phyloP scores from a whole-genome alignment of 2,888 invertebrate genomes.

The Athalia circularis region DNA sequence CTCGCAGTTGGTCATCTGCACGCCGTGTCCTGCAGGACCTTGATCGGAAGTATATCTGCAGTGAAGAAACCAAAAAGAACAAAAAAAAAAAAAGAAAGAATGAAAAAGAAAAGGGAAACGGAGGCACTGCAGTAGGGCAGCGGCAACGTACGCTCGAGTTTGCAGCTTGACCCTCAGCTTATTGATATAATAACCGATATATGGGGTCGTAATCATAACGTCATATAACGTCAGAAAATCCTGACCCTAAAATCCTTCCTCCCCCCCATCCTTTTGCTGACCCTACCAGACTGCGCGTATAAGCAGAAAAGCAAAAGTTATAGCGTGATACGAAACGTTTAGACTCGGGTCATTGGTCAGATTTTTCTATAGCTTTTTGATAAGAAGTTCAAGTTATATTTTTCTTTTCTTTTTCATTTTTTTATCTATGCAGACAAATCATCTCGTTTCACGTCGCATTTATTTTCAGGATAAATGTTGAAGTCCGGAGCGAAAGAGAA shows the following conservation, averaged over 20 bases:
- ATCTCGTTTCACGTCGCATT: too few relatives aligned
- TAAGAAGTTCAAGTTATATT: background rate
- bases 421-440: too few relatives aligned
- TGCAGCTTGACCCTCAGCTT: slow-evolving; percentile 17
- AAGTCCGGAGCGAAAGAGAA: too few relatives aligned
- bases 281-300: too few relatives aligned
- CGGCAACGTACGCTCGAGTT: slow-evolving; percentile 14
- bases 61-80: too few relatives aligned
- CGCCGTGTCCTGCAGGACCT: background rate
- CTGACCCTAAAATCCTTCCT: slow-evolving; percentile 2
- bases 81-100: too few relatives aligned
- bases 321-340: background rate
- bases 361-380: slow-evolving; percentile 1
- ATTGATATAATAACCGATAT: slow-evolving; percentile 43
- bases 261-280: too few relatives aligned
- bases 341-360: slow-evolving; percentile 29
- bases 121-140: background rate
- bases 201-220: slow-evolving; percentile 33
- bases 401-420: too few relatives aligned
- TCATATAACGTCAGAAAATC: slow-evolving; percentile 28
- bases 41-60: too few relatives aligned
- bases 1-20: slow-evolving; percentile 36
- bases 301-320: background rate
- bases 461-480: too few relatives aligned
- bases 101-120: background rate